Conservation (phyloP, 2,113 vertebrate species). For the Brachyhypopomus gauderio region DNA sequence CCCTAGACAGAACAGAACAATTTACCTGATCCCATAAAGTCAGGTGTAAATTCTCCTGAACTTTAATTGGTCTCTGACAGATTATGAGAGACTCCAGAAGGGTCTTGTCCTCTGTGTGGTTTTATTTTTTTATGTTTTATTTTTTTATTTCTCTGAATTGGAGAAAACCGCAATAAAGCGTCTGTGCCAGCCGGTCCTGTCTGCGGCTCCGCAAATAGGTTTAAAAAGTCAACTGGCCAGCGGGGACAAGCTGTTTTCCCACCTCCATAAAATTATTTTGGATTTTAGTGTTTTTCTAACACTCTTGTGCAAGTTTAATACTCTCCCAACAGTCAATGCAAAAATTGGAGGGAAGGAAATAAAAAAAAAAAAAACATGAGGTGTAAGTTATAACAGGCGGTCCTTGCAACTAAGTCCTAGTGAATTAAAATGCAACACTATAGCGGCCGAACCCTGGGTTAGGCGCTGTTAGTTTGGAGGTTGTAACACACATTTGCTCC, state of each 20-base stretch:
- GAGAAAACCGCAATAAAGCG: slow-evolving; percentile 28
- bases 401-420: slow-evolving; percentile 65
- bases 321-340: slow-evolving; percentile 55
- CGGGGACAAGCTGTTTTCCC: slow-evolving; percentile 63
- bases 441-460: slow-evolving; percentile 67
- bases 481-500: slow-evolving; percentile 68
- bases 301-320: slow-evolving; percentile 68
- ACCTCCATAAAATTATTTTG: slow-evolving; percentile 70
- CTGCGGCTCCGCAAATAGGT: slow-evolving; percentile 57
- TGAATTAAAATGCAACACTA: slow-evolving; percentile 79
- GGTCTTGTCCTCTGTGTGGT: slow-evolving; percentile 52
- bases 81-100: slow-evolving; percentile 53
- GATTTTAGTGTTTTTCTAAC: slow-evolving; percentile 75
- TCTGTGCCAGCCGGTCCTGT: slow-evolving; percentile 39
- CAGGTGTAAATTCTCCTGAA: slow-evolving; percentile 55
- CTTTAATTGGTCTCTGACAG: slow-evolving; percentile 50
- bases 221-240: slow-evolving; percentile 66
- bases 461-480: slow-evolving; percentile 64
- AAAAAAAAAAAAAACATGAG: slow-evolving; percentile 49
- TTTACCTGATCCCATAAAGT: slow-evolving; percentile 51
- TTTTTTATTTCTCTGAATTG: slow-evolving; percentile 26
- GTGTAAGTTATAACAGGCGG: slow-evolving; percentile 68
- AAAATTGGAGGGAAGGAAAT: slow-evolving; percentile 46
- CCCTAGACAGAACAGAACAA: slow-evolving; percentile 34
- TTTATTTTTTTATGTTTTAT: neutral